Evolutionary conservation across 2,797 vertebrate species (phyloP).

Genomic region (Euthynnus affinis): DNA sequence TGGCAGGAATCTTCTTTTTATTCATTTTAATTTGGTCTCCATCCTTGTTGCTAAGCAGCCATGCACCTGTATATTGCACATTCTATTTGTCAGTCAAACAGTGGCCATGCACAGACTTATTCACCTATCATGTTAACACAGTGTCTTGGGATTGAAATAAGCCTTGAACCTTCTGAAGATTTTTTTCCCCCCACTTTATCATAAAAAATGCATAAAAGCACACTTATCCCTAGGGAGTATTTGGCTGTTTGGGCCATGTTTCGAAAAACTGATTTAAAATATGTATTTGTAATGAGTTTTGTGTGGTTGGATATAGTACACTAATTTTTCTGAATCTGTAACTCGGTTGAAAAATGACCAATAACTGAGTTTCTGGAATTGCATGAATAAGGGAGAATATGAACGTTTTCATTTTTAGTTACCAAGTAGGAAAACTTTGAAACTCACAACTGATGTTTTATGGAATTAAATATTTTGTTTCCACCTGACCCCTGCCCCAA

Average conservation of each 20-base stretch:
- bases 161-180: not conserved
- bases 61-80: not conserved
- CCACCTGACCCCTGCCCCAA: too few relatives aligned
- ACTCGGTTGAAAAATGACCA: not conserved
- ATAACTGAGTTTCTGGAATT: too few relatives aligned
- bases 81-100: slow-evolving; percentile 6
- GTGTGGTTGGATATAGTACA: not conserved
- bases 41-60: slow-evolving; percentile 13
- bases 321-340: not conserved
- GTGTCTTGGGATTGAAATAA: not conserved
- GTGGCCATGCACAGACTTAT: not conserved
- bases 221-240: not conserved
- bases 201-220: not conserved
- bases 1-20: not conserved
- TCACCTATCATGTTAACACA: not conserved
- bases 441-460: too few relatives aligned
- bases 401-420: too few relatives aligned
- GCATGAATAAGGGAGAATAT: too few relatives aligned
- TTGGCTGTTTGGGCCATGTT: not conserved
- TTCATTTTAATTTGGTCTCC: not conserved
- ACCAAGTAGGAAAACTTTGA: too few relatives aligned
- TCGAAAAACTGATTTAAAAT: not conserved
- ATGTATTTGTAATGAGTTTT: not conserved
- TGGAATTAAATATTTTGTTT: too few relatives aligned
- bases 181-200: not conserved